Evolutionary conservation across 2,797 vertebrate species (phyloP), one percentile per base, ranked within the genome.

Genomic region (Pseudomugil gertrudae): DNA sequence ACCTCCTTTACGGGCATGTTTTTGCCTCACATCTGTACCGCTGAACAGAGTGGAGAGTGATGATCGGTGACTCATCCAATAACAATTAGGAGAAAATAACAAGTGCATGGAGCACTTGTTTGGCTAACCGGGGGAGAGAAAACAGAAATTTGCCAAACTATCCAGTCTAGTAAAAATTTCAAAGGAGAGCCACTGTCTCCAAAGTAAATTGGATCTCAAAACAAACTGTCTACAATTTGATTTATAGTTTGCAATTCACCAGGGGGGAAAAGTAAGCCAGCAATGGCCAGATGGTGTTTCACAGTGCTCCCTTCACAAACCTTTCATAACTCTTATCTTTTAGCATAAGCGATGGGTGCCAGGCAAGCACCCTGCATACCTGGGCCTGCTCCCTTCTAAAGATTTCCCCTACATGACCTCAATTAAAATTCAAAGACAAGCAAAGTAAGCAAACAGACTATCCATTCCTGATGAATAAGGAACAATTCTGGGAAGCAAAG

Each of bases 381-480:
- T 90, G 76, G 19, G 65, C 45, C 57, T 69, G 70, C 64, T 87
- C 62, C 69, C 43, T 75, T 74, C 67, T 77, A 72, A 65, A 74
- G 56, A 82, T 40, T 76, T 30, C 54, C 69, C 72, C 76, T 76
- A 79, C 56, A 63, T 63, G 76, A 89, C 78, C 79, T 78, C 76
- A 60, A 63, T 70, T 75, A 81, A 87, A 90, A 84, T 87, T 91
- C 87, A 91, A 90, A 91, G 85, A 74, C 52, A 26, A 58, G 72
- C 27, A 74, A 86, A 77, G 74, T 61, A 79, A 75, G 19, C 15
- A 7, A 15, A 89, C 79, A 4, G n/a, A 33, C 51, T 13, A 69
- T 55, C 59, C 66, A 83, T 63, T 61, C 63, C 8, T 78, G 56
- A 78, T 65, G 17, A 83, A 81, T 81, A 73, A 45, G 66, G 29